Base-by-base conservation (phyloP, 2,113 vertebrate genomes). In the Astur gentilis region DNA sequence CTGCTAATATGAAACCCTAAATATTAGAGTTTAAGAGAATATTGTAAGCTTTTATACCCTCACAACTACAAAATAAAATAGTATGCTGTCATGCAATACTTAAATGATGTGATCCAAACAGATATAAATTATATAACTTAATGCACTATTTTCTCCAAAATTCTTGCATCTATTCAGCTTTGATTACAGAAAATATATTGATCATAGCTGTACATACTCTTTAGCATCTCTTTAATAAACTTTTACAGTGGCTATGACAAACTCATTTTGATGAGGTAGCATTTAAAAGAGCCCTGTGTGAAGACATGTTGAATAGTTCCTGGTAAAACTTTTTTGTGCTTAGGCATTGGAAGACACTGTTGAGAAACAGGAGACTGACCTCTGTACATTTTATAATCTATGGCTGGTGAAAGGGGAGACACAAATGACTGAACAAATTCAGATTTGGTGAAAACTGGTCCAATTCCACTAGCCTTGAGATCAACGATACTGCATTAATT, bases 261-360 rank as follows among this genome's bases (percentile, higher is more conserved):
- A 50, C 91, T 77, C 12, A 79, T 71, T 84, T 34, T 57, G 78
- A 94, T 91, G 97, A 97, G 96, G 95, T 94, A 97, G 95, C 47
- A 19, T 91, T 93, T 90, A 54, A 47, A 65, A 95, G 73, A 96
- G 91, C 87, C 93, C 93, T 60, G 23, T 50, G n/a, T 2, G n/a
- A 95, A 88, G 80, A 80, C 0, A 0, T 5, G 17, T 50, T 50
- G 36, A 91, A 50, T 13, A 85, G 45, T 32, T 96, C 58, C 77
- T 55, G n/a, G 32, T 85, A 85, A 42, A 87, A 70, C 22, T 19
- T 42, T 9, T 61, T 84, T 89, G 81, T 88, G 84, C 73, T 95
- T 58, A 55, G 64, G 66, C 66, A 83, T 3, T 18, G 18, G 75
- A 93, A 91, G 62, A 94, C 65, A 58, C 25, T 38, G 44, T 64